A percentile compares a stretch with the other conserved stretches of the same genome.
These are phyloP conservation scores for Aquatica leii DNA, from an alignment of 2,888 invertebrate genomes.

Conservation along the genomic window DNA sequence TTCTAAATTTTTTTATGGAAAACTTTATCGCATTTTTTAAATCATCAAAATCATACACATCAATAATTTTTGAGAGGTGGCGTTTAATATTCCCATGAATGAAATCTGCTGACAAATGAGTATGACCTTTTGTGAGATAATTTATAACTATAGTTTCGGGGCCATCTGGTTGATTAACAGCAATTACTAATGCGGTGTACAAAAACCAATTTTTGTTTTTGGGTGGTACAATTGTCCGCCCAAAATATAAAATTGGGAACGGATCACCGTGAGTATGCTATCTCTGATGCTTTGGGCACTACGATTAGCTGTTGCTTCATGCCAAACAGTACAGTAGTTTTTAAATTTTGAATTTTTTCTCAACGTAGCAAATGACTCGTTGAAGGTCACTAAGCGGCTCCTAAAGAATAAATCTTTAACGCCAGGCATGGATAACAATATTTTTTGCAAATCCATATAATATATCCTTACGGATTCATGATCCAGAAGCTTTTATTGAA, in stretches of 20 bases:
- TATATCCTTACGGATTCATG: constrained; percentile 7
- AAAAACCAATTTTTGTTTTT: constrained; percentile 22
- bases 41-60: constrained; percentile 10
- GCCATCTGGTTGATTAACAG: constrained; percentile 1
- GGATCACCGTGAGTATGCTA: constrained; percentile 11
- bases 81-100: constrained; percentile 18
- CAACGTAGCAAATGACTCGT: constrained; percentile 21
- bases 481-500: not conserved
- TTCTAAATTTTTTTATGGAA: constrained; percentile 8
- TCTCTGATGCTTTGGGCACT: constrained; percentile 12
- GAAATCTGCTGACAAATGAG: constrained; percentile 12
- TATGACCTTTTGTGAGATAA: constrained; percentile 20
- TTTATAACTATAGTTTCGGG: not conserved
- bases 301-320: constrained; percentile 13
- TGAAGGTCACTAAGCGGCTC: constrained; percentile 28
- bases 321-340: constrained; percentile 20
- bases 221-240: constrained; percentile 20
- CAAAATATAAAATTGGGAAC: constrained; percentile 14
- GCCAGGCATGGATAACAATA: constrained; percentile 33
- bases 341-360: constrained; percentile 8
- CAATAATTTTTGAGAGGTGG: not conserved
- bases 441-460: constrained; percentile 36
- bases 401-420: constrained; percentile 31
- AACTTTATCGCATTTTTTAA: constrained; percentile 5
- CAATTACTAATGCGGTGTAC: constrained; percentile 7